Evolutionary conservation across 2,888 invertebrate species (phyloP), one percentile per base, ranked within the genome.

Genomic region (Dryobotodes eremita): DNA sequence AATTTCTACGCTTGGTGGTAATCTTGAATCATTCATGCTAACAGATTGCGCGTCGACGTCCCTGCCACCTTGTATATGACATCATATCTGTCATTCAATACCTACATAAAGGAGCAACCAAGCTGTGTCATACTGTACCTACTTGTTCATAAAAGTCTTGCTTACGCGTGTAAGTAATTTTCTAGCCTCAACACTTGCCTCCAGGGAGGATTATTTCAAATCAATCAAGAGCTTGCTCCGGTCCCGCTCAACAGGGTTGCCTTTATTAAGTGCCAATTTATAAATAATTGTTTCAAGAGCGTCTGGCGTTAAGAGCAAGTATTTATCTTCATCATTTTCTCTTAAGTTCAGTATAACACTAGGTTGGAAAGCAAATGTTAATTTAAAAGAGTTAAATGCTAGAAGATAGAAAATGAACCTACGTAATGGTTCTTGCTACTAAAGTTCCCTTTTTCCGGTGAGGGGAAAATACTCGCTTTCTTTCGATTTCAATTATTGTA

Each of bases 211-310:
- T 71, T 72, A 85, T 84, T 88, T 88, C 76, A 80, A 88, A 88
- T 88, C 88, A 88, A 88, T 88, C 88, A 88, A 89, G 80, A 74
- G 68, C 48, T 74, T 76, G 77, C 84, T 82, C 68, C 71, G 79
- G 76, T 61, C 55, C 68, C 50, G 55, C 77, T 36, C 88, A 71
- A 36, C 62, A 70, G 73, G 78, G 50, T 62, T 55, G 79, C 70
- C 71, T 86, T 84, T 81, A 88, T 88, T 88, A 88, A 83, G 79
- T 79, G 79, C 61, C 88, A 89, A 88, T 88, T 89, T 84, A 84
- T 88, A 70, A 53, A 79, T 89, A 88, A 88, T 89, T 88, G 76
- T 71, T 69, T 87, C 74, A 71, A 84, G 73, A 75, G 55, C 75
- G 72, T 59, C 84, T 72, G 66, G 64, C 69, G 71, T 26, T 50